Evolutionary conservation across 2,797 vertebrate genomes (phyloP).

Genomic region (Paguma larvata): DNA sequence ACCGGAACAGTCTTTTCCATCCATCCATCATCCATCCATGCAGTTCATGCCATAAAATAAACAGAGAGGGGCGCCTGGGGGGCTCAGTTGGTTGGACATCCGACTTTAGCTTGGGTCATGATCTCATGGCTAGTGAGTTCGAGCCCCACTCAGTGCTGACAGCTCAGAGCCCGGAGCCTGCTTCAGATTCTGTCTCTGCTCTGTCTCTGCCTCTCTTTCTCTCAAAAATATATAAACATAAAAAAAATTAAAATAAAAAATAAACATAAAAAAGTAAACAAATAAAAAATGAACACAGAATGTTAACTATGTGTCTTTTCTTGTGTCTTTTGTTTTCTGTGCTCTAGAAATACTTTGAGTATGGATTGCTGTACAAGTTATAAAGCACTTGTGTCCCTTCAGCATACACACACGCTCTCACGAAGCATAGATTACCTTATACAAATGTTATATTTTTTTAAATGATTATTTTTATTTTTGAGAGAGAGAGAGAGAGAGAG

Average conservation of each 20-base stretch:
- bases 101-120: no score
- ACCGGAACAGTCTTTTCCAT: neutral
- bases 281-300: neutral
- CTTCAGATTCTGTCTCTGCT: no score
- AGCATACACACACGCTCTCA: neutral
- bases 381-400: neutral
- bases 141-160: no score
- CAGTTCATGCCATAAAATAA: neutral
- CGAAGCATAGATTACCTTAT: neutral
- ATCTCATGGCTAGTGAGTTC: no score
- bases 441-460: neutral
- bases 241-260: no score
- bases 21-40: neutral
- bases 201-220: no score
- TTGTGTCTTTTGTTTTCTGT: neutral
- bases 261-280: no score
- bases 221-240: no score
- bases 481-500: no score
- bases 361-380: neutral
- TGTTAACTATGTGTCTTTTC: neutral
- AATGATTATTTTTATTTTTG: no score
- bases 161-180: no score
- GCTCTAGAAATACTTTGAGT: neutral
- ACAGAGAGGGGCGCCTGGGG: neutral
- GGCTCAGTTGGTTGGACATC: no score